A percentile compares a stretch with the other conserved stretches of the same genome.
phyloP scores from a whole-genome alignment of 2,113 vertebrate genomes.

The Barbus barbus region DNA sequence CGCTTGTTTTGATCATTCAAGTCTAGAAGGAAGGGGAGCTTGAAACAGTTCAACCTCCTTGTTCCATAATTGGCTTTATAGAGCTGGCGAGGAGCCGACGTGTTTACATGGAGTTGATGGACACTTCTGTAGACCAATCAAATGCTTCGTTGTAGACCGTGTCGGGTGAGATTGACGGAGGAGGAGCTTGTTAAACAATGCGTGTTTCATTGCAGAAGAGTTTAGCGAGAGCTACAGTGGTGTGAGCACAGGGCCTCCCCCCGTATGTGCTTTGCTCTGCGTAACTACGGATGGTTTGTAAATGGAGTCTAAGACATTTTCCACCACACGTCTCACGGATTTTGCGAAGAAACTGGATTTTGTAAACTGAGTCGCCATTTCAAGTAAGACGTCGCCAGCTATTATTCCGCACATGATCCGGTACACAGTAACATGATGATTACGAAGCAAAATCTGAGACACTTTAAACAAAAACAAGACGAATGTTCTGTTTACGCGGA shows the following conservation, averaged over 20 bases:
- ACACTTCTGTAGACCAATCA: slow-evolving; percentile 73
- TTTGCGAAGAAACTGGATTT: slow-evolving; percentile 74
- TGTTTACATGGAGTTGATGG: slow-evolving; percentile 80
- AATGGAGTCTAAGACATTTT: slow-evolving; percentile 83
- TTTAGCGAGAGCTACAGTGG: slow-evolving; percentile 72
- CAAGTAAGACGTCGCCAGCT: slow-evolving; percentile 68
- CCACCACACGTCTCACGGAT: slow-evolving; percentile 72
- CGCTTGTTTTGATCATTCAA: slow-evolving; percentile 81
- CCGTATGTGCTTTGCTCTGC: slow-evolving; percentile 70
- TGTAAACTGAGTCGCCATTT: slow-evolving; percentile 69
- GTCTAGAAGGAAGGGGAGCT: slow-evolving; percentile 79
- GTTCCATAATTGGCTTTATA: slow-evolving; percentile 91
- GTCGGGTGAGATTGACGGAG: slow-evolving; percentile 63
- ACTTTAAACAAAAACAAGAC: neutral
- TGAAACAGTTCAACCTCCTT: slow-evolving; percentile 83
- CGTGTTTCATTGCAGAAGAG: slow-evolving; percentile 86
- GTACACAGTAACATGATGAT: slow-evolving; percentile 9
- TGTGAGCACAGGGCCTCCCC: slow-evolving; percentile 76
- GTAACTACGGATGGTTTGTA: slow-evolving; percentile 82
- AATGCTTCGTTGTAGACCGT: neutral
- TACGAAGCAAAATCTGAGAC: no score
- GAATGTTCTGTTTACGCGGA: neutral
- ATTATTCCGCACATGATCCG: slow-evolving; percentile 2
- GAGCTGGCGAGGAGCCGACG: slow-evolving; percentile 82
- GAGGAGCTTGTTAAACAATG: slow-evolving; percentile 85